Conservation (phyloP, 2,888 invertebrate species). For the Tuta absoluta region DNA sequence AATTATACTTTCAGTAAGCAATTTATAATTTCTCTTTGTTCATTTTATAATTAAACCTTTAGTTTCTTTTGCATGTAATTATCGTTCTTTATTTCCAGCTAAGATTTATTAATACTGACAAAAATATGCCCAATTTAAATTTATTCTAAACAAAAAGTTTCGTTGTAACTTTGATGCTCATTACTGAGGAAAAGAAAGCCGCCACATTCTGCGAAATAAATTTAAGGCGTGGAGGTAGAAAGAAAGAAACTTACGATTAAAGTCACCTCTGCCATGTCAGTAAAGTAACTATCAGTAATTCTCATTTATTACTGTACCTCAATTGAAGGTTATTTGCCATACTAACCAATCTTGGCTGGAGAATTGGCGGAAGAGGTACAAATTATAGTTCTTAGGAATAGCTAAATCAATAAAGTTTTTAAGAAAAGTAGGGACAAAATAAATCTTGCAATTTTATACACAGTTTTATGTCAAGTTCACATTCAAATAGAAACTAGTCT, state of each 20-base stretch:
- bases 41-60: conserved; percentile 1
- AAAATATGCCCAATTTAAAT: neutral
- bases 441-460: neutral
- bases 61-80: neutral
- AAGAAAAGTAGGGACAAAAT: neutral
- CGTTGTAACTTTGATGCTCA: neutral
- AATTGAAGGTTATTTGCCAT: too few relatives aligned
- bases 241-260: neutral
- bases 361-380: too few relatives aligned
- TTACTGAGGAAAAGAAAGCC: conserved; percentile 9
- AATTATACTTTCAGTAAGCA: conserved; percentile 12
- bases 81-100: neutral
- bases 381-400: too few relatives aligned
- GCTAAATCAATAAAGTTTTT: too few relatives aligned
- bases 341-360: too few relatives aligned
- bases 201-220: neutral
- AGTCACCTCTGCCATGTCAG: too few relatives aligned
- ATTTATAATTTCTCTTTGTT: conserved; percentile 11
- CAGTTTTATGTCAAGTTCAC: conserved; percentile 4
- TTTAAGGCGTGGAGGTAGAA: neutral
- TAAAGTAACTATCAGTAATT: too few relatives aligned
- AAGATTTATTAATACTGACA: neutral
- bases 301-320: too few relatives aligned
- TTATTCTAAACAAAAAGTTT: neutral
- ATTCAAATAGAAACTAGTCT: conserved; percentile 13